Percentiles rank a stretch among this genome's conserved stretches.
Evolutionary conservation across 2,888 invertebrate genomes (phyloP).

Genomic region (Macaria liturata): DNA sequence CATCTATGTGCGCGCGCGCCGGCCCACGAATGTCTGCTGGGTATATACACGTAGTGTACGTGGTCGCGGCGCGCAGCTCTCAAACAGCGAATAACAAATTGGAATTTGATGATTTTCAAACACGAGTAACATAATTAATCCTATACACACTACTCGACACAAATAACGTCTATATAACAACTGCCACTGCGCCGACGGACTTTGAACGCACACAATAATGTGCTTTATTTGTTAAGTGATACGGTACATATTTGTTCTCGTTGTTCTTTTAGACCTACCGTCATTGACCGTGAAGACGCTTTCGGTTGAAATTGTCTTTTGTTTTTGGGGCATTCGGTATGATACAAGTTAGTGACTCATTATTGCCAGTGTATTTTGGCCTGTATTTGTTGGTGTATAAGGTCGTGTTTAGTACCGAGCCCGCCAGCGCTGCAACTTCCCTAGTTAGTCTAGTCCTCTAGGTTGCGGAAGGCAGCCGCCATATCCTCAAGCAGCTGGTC

Average conservation of each 20-base stretch:
- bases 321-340: no score
- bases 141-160: conserved; percentile 58
- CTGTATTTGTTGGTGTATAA: no score
- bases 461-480: conserved; percentile 98
- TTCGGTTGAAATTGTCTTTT: no score
- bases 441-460: conserved; percentile 91
- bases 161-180: conserved; percentile 49
- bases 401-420: no score
- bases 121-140: conserved; percentile 51
- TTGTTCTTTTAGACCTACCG: no score
- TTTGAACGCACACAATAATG: background rate
- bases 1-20: conserved; percentile 45
- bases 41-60: conserved; percentile 43
- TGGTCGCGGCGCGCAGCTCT: conserved; percentile 12
- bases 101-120: conserved; percentile 48
- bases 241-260: no score
- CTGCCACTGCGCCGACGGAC: conserved; percentile 24
- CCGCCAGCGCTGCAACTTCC: no score
- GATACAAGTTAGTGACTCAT: no score
- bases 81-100: conserved; percentile 44
- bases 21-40: conserved; percentile 24
- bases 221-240: background rate
- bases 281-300: no score
- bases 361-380: no score
- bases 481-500: conserved; percentile 98